Conservation (phyloP, 64 coral and sea anemone species). For the Montipora cactus region DNA sequence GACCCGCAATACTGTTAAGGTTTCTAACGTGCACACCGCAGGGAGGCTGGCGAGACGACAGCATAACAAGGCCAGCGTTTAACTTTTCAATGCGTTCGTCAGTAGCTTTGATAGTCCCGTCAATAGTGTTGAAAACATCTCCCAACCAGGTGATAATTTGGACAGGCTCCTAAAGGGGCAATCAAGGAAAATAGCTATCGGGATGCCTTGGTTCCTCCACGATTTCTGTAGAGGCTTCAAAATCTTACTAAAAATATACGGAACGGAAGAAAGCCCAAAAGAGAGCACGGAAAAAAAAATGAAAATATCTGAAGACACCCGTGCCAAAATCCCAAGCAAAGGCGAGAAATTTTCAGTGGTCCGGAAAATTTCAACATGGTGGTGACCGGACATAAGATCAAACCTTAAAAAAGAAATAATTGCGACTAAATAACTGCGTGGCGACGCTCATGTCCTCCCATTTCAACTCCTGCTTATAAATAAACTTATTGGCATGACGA, state of each 20-base stretch:
- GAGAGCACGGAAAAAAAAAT: no score
- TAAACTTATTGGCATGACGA: conserved; percentile 19
- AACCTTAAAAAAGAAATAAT: background rate
- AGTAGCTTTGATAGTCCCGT: conserved; percentile 27
- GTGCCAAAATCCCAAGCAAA: conserved; percentile 58
- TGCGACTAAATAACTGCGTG: background rate
- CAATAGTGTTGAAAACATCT: conserved; percentile 12
- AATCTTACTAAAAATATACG: conserved; percentile 3
- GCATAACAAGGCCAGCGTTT: conserved; percentile 7
- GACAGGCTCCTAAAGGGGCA: conserved; percentile 41
- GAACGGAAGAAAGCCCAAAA: background rate
- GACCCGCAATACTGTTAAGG: background rate
- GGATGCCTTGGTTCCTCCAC: background rate
- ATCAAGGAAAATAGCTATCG: conserved; percentile 26
- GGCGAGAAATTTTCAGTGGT: conserved; percentile 18
- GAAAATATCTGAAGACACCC: background rate
- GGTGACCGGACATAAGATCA: conserved; percentile 17
- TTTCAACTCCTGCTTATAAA: conserved; percentile 37
- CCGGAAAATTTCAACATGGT: conserved; percentile 1
- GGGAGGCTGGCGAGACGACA: conserved; percentile 15
- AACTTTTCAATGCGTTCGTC: conserved; percentile 37
- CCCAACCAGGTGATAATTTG: conserved; percentile 53
- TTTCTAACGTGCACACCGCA: conserved; percentile 18
- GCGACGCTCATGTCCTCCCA: background rate
- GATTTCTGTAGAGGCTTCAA: background rate